Conservation (phyloP, 2,888 invertebrate genomes). For the Mythimna lalbum region DNA sequence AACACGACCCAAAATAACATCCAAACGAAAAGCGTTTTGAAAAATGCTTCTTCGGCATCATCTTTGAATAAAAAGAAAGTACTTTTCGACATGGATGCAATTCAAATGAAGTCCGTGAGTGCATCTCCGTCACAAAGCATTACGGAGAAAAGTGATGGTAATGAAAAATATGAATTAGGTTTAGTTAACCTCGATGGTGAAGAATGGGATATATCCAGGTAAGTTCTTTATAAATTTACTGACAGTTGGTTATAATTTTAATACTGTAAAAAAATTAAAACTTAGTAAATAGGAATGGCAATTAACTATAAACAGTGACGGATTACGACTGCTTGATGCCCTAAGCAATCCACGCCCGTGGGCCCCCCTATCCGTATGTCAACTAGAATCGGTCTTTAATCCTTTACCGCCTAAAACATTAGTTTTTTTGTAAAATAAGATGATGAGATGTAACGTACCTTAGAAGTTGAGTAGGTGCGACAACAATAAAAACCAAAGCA, state of each 20-base stretch:
- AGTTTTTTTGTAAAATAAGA: too few relatives aligned
- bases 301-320: neutral
- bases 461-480: too few relatives aligned
- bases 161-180: conserved; percentile 82
- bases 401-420: too few relatives aligned
- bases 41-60: conserved; percentile 89
- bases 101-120: conserved; percentile 89
- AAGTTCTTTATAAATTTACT: conserved; percentile 34
- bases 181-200: conserved; percentile 85
- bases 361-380: too few relatives aligned
- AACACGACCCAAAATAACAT: conserved; percentile 70
- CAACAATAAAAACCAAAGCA: too few relatives aligned
- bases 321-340: too few relatives aligned
- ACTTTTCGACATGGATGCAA: conserved; percentile 91
- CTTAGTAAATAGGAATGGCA: neutral
- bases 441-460: too few relatives aligned
- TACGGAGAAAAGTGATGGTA: conserved; percentile 82
- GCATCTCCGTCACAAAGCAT: conserved; percentile 88
- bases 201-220: conserved; percentile 91
- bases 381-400: too few relatives aligned
- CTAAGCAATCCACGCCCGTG: too few relatives aligned
- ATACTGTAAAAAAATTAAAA: neutral
- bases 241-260: neutral
- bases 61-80: conserved; percentile 92
- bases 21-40: conserved; percentile 90